These are phyloP conservation scores for Lagopus leucura DNA, from an alignment of 2,113 vertebrate genomes.

Conservation along the genomic window DNA sequence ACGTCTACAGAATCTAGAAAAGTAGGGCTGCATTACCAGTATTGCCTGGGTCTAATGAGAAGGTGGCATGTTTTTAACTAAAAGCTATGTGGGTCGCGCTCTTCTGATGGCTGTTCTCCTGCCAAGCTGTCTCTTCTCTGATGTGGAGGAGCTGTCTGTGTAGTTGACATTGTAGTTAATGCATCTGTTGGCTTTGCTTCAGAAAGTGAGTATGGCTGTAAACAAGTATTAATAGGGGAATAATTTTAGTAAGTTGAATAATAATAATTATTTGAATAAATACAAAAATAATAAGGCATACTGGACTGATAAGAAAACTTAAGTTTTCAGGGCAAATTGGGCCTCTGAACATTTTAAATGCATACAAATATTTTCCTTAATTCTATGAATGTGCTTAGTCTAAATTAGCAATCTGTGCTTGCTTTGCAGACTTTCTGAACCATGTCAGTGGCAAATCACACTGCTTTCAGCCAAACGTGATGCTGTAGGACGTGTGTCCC, in stretches of 20 bases:
- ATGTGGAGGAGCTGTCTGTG: not conserved
- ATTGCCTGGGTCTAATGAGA: not conserved
- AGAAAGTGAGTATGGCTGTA: not conserved
- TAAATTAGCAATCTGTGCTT: not conserved
- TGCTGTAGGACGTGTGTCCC: not conserved
- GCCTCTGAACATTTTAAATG: not conserved
- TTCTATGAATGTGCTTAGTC: not conserved
- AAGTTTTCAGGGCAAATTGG: not conserved
- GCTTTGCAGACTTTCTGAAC: not conserved
- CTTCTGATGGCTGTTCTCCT: not conserved
- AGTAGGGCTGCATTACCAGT: not conserved
- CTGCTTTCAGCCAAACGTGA: not conserved
- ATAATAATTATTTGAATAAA: not conserved
- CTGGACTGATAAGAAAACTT: not conserved
- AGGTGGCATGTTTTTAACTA: not conserved
- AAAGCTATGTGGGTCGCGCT: not conserved
- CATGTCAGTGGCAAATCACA: constrained; percentile 11
- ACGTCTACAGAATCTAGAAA: not conserved
- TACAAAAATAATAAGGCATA: not conserved
- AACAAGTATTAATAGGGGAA: not conserved
- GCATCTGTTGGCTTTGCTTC: constrained; percentile 20
- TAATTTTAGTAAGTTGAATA: not conserved
- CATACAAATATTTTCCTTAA: not conserved
- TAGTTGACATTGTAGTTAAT: not conserved
- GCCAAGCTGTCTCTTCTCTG: not conserved